Evolutionary conservation across 92 coral and sea anemone genomes (phyloP), one percentile per base, ranked within the genome.

Genomic region (Pocillopora grandis): DNA sequence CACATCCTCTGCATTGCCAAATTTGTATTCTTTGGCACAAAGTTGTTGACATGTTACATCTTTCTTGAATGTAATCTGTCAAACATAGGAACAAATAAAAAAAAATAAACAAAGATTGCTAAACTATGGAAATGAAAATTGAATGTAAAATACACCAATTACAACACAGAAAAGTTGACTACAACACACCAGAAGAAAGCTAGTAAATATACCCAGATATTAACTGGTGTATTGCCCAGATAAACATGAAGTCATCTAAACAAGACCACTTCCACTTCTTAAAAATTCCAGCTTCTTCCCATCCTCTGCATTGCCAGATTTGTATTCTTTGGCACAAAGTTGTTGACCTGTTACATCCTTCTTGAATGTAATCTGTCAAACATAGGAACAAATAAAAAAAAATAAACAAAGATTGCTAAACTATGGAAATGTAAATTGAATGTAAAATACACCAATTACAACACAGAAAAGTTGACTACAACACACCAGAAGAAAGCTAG

Each of bases 261-360:
- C 11, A 16, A 12, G 62, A 59, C 62, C 14, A n/a, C n/a, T 94
- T 75, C 92, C 98, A 79, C 76, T 90, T 76, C 75, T 92, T 76
- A 96, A 81, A 87, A 96, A 96, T 56, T 92, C 98, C 77, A 96
- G 85, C 78, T 94, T 92, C 76, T 85, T 90, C 87, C 66, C 90
- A 56, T 89, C 82, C 5, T 89, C 88, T 12, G 70, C 56, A 27
- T 90, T 80, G 5, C 85, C 87, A 56, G 83, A 27, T 27, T 27
- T 75, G 73, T 96, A 96, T 13, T 27, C 5, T 80, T 92, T 96
- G 5, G 36, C 75, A 66, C 99, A 96, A 1, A 92, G 82, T 10
- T 19, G 63, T 70, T 69, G 63, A 72, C 99, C 94, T 2, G 0
- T 9, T 1, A 6, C 49, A 3, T 89, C 76, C 36, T 36, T 61